phyloP scores from a whole-genome alignment of 2,797 vertebrate species.

The Gymnocypris eckloni region DNA sequence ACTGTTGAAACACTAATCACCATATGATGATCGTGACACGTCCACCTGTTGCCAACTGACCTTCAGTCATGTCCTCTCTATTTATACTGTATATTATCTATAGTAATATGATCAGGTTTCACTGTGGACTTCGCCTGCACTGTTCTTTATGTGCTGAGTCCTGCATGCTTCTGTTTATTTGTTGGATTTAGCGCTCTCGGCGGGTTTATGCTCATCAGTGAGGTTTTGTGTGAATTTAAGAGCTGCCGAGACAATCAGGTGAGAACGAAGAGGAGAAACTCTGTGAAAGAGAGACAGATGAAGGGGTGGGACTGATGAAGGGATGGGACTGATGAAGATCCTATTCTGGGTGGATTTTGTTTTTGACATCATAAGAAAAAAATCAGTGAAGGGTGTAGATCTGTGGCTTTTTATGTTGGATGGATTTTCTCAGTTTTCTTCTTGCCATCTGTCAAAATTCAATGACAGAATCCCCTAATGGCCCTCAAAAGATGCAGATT shows the following conservation, averaged over 20 bases:
- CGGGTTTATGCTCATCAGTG: slow-evolving; percentile 4
- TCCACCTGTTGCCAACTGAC: slow-evolving; percentile 31
- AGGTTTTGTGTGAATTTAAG: slow-evolving; percentile 9
- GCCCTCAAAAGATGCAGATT: background rate
- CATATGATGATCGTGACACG: background rate
- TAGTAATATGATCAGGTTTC: background rate
- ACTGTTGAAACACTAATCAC: background rate
- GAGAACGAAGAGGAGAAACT: slow-evolving; percentile 12
- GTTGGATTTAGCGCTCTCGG: slow-evolving; percentile 6
- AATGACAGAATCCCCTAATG: background rate
- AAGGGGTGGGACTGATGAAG: background rate
- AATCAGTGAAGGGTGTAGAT: slow-evolving; percentile 8
- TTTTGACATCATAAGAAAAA: background rate
- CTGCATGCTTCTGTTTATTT: slow-evolving; percentile 5
- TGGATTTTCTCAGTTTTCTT: background rate
- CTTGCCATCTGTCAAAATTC: slow-evolving; percentile 13
- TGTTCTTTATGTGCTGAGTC: background rate
- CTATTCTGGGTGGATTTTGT: background rate
- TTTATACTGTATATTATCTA: background rate
- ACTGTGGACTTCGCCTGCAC: background rate
- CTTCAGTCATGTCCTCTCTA: background rate
- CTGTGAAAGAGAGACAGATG: background rate
- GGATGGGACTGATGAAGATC: background rate
- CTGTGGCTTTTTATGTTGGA: background rate
- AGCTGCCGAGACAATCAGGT: slow-evolving; percentile 11